A percentile compares a stretch with the other conserved stretches of the same genome.
Conservation (phyloP, 2,113 vertebrate genomes). For the Aplodontia rufa region DNA sequence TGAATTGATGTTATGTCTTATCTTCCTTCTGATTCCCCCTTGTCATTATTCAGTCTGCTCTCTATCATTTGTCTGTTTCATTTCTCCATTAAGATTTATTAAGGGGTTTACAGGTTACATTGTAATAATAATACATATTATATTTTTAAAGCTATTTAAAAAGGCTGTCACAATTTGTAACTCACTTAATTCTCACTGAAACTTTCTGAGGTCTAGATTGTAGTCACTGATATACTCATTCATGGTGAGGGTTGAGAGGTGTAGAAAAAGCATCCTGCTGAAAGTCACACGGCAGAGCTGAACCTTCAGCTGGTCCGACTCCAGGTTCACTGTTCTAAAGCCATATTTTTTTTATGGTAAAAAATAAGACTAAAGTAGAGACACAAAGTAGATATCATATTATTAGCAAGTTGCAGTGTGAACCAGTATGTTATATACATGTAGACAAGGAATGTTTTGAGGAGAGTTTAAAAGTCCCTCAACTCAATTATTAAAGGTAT, state of each 20-base stretch:
- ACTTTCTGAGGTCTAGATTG: not conserved
- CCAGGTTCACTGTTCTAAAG: not conserved
- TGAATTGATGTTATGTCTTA: slow-evolving; percentile 53
- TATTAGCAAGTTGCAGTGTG: not conserved
- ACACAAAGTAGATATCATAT: not conserved
- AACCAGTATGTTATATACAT: not conserved
- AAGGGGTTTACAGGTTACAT: slow-evolving; percentile 16
- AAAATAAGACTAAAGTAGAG: not conserved
- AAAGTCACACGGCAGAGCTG: not conserved
- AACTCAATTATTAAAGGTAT: not conserved
- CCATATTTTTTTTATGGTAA: not conserved
- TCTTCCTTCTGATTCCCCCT: slow-evolving; percentile 21
- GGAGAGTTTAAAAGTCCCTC: not conserved
- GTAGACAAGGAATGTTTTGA: slow-evolving; percentile 4
- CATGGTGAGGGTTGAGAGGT: not conserved
- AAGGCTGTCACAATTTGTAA: not conserved
- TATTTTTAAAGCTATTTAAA: not conserved
- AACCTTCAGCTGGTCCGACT: not conserved
- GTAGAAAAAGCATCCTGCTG: not conserved
- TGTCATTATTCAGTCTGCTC: slow-evolving; percentile 42
- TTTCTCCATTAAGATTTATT: slow-evolving; percentile 62
- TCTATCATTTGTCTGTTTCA: slow-evolving; percentile 53
- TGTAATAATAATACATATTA: slow-evolving; percentile 28
- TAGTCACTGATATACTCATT: not conserved
- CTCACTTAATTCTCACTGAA: slow-evolving; percentile 34